Evolutionary conservation across 2,113 vertebrate genomes (phyloP).

Genomic region (Petroica traversi): DNA sequence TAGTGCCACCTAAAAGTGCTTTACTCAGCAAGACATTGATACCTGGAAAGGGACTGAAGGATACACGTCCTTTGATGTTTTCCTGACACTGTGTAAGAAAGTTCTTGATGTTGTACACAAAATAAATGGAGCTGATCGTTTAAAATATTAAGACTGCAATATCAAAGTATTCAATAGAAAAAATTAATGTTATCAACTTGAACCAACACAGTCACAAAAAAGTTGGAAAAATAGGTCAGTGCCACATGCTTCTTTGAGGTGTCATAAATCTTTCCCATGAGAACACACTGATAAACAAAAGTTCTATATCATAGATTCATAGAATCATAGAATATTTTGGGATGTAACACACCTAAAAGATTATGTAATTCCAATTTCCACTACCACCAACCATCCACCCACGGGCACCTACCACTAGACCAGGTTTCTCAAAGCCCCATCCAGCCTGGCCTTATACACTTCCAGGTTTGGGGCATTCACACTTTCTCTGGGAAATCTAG

Average conservation of each 20-base stretch:
- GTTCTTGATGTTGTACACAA: not conserved
- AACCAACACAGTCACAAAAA: not conserved
- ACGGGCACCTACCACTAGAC: not conserved
- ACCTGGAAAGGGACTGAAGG: not conserved
- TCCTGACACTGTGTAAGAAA: not conserved
- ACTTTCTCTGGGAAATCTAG: not conserved
- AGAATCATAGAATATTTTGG: not conserved
- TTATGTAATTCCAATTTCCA: not conserved
- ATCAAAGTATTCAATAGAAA: not conserved
- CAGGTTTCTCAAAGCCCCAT: not conserved
- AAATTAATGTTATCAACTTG: not conserved
- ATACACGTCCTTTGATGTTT: not conserved
- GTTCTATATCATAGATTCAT: not conserved
- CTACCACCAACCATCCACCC: not conserved
- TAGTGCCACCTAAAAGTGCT: not conserved
- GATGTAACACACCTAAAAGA: not conserved
- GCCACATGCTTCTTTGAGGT: not conserved
- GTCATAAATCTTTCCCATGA: not conserved
- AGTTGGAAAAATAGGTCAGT: not conserved
- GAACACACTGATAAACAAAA: slow-evolving; percentile 29
- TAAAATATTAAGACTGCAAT: not conserved
- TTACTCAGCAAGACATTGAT: not conserved
- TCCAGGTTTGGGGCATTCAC: not conserved
- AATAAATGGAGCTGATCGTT: not conserved
- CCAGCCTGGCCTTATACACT: not conserved